Evolutionary conservation across 2,797 vertebrate species (phyloP).

Genomic region (Eupleurogrammus muticus): DNA sequence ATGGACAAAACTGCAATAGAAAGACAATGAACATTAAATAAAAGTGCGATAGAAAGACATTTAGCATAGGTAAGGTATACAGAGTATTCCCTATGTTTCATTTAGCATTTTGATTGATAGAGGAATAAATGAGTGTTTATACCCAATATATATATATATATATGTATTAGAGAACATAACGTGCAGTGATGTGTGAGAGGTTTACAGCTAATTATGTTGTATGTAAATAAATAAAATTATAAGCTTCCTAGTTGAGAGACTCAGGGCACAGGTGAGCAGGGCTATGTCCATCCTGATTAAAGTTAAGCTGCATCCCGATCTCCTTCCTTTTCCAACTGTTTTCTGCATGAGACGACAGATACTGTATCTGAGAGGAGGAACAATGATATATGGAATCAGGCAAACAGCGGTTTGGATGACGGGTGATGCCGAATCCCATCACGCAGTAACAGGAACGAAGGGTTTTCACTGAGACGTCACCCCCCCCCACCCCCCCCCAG

Average conservation of each 20-base stretch:
- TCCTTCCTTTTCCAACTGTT: conserved; percentile 36
- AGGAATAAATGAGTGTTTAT: too few relatives aligned
- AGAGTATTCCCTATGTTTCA: too few relatives aligned
- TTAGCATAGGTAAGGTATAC: too few relatives aligned
- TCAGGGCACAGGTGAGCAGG: conserved; percentile 25
- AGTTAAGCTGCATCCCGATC: conserved; percentile 51
- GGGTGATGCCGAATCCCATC: conserved; percentile 56
- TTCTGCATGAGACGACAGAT: conserved; percentile 33
- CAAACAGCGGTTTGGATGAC: conserved; percentile 58
- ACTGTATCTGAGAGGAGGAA: conserved; percentile 24
- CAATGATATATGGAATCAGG: conserved; percentile 57
- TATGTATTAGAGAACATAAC: too few relatives aligned
- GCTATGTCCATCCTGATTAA: conserved; percentile 43
- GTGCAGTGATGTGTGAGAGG: too few relatives aligned
- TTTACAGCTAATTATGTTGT: too few relatives aligned
- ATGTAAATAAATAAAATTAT: conserved; percentile 12
- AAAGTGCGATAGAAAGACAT: too few relatives aligned
- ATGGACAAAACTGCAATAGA: too few relatives aligned
- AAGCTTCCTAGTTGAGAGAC: conserved; percentile 25
- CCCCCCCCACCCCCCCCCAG: conserved; percentile 23
- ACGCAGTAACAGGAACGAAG: conserved; percentile 66
- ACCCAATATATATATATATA: too few relatives aligned
- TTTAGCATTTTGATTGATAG: too few relatives aligned
- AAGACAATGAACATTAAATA: too few relatives aligned
- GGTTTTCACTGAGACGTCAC: conserved; percentile 47